A percentile compares a stretch with the other conserved stretches of the same genome.
These are phyloP conservation scores for Excalfactoria chinensis DNA, from an alignment of 2,113 vertebrate species.

Conservation along the genomic window DNA sequence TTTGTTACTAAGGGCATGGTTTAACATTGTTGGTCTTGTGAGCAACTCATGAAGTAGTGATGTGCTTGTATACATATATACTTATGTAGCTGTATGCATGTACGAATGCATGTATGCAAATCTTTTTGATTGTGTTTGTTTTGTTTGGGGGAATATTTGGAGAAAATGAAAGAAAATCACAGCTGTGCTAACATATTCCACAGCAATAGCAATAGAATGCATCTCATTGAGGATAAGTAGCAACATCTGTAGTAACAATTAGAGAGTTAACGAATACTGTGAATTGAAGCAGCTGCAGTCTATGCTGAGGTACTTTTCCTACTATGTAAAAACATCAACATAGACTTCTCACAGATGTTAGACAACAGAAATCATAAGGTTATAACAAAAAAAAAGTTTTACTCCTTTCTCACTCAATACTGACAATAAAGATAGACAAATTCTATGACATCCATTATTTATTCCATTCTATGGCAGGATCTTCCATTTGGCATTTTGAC, in stretches of 20 bases:
- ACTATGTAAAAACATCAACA: not conserved
- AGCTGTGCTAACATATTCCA: not conserved
- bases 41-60: not conserved
- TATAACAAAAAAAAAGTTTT: not conserved
- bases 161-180: not conserved
- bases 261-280: not conserved
- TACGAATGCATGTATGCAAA: not conserved
- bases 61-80: not conserved
- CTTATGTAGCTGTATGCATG: no score
- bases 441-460: not conserved
- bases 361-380: not conserved
- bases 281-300: not conserved
- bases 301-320: not conserved
- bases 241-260: slow-evolving; percentile 33
- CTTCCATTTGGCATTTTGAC: not conserved
- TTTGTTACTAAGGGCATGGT: not conserved
- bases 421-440: not conserved
- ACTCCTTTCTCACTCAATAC: not conserved
- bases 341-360: not conserved
- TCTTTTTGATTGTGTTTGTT: not conserved
- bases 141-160: not conserved
- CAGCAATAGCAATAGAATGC: not conserved
- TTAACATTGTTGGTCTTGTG: not conserved
- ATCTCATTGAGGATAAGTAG: not conserved
- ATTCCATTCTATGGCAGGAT: not conserved